Conservation (phyloP, 1,140 invertebrate species). For the Lepidurus arcticus region DNA sequence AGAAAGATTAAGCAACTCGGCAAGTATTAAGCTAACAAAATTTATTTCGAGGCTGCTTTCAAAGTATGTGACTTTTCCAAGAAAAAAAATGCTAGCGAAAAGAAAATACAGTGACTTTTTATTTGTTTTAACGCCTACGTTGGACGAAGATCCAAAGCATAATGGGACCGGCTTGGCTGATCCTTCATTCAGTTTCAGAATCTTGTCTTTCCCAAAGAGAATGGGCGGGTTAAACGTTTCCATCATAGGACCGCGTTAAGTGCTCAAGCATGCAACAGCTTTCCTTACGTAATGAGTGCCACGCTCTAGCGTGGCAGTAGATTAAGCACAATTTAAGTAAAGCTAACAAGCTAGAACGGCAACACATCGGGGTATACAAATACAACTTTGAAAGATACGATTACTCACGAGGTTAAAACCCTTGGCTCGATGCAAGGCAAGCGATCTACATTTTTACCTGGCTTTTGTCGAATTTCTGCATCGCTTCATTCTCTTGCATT, state of each 20-base stretch:
- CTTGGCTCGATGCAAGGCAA: neutral
- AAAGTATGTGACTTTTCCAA: neutral
- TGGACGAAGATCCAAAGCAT: neutral
- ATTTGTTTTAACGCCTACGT: too few species aligned
- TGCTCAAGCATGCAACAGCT: neutral
- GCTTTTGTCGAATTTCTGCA: conserved; percentile 57
- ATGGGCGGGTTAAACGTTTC: too few species aligned
- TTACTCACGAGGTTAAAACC: too few species aligned
- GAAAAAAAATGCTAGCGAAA: conserved; percentile 2
- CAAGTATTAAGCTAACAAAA: too few species aligned
- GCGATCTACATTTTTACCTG: conserved; percentile 50
- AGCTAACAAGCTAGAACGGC: too few species aligned
- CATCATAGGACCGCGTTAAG: neutral
- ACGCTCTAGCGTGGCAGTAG: neutral
- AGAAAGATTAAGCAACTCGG: too few species aligned
- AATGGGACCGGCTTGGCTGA: neutral
- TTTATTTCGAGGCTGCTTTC: neutral
- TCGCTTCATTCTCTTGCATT: conserved; percentile 57
- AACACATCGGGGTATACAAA: too few species aligned
- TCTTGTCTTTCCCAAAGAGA: neutral
- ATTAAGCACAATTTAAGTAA: too few species aligned
- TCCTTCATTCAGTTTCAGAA: neutral
- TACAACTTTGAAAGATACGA: too few species aligned
- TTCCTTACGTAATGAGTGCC: neutral
- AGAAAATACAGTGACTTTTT: too few species aligned